Evolutionary conservation across 2,797 vertebrate genomes (phyloP), one percentile per base, ranked within the genome.

Genomic region (Poecilia gillii): DNA sequence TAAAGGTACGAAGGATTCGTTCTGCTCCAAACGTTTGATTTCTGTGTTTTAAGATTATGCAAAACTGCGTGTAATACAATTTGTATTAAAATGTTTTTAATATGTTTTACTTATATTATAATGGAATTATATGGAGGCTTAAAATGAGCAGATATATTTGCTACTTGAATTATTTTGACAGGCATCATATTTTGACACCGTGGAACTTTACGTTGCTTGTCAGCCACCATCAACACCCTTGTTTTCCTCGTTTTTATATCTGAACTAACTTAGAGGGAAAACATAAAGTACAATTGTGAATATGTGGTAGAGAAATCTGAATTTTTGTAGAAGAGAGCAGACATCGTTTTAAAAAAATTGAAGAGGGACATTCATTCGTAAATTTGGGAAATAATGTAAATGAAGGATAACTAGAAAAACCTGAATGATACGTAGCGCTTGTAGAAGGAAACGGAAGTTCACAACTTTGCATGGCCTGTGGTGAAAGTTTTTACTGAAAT

Each of bases 121-220:
- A n/a, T 11, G 13, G 45, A 53, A 0, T 13, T 1, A 28, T 0
- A 4, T 31, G 16, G 41, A 36, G 3, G 36, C 20, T 53, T 1
- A 78, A 72, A 36, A 0, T n/a, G 2, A 55, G 8, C 1, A 6
- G 0, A 1, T 4, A 20, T 2, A 46, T 6, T 70, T 1, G 3
- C 0, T 0, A 5, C 0, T 49, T 0, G 1, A 84, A 85, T 91
- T 93, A 92, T 4, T 59, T 75, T 85, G 84, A 91, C 81, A 85
- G 73, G 73, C 1, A 0, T 33, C 13, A 13, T 12, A 28, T 74
- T 23, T 64, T 53, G 71, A 87, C 84, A 79, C 43, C 75, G 77
- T 85, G 77, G 83, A 84, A 81, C 85, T 57, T 86, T 83, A 88
- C 89, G 89, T 85, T 85, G 87, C 82, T 59, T 25, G 0, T 73